Base-by-base conservation (phyloP, 2,797 vertebrate species). In the Oryzias dopingdopingensis region DNA sequence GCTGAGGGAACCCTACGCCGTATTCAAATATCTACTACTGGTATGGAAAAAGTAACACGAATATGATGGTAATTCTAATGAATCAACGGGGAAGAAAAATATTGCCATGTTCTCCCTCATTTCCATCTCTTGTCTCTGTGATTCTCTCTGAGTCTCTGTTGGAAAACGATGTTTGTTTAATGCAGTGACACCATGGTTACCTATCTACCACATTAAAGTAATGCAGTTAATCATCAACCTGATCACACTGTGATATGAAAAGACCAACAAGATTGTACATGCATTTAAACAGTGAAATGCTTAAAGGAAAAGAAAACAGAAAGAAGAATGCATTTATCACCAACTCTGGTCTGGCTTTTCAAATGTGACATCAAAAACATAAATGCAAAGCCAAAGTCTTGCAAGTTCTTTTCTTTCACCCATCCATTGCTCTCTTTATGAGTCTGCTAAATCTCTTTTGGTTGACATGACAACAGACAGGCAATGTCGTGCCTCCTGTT, bases 401-500 rank as follows among this genome's bases (percentile, higher is more conserved):
- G 23, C 43, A 62, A 57, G 23, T 41, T 29, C 23, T 59, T 7
- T 23, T 20, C 32, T 52, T 56, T 43, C 48, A 54, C 59, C 26
- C 50, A 50, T 57, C 56, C 52, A 48, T 68, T 17, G 45, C 14
- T 40, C 60, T 44, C n/a, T 53, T 60, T 56, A 55, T 51, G 71
- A 74, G 57, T 51, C 60, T 68, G 68, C 63, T 53, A 64, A 73
- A 65, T 82, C 77, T 69, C 67, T 71, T 81, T 75, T 51, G 69
- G 86, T 88, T 87, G 87, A 88, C 84, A 88, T 90, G 86, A 90
- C 86, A 90, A 88, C 86, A 84, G 86, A 87, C 81, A 68, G 79
- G 52, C 83, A 2, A 75, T 76, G 85, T 76, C 61, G 72, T 60
- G 70, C 75, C 79, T 83, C 80, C 72, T 81, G 72, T 72, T 70